Percentiles rank a stretch among this genome's conserved stretches.
phyloP scores from a whole-genome alignment of 2,113 vertebrate genomes.

The Typhlomys cinereus region DNA sequence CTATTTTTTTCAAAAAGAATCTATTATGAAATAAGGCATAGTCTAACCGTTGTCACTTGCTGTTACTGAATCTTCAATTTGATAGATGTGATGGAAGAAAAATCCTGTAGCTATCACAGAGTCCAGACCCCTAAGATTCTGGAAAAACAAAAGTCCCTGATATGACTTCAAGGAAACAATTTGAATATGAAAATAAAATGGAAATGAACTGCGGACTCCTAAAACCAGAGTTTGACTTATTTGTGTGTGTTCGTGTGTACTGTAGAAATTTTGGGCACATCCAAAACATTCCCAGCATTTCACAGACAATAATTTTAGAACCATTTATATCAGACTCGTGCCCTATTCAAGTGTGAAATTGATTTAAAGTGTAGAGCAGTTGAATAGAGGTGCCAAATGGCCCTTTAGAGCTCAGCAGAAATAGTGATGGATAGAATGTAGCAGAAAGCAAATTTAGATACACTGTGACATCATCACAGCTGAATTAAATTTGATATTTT shows the following conservation, averaged over 20 bases:
- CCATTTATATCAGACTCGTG: neutral
- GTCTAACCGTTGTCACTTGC: constrained; percentile 25
- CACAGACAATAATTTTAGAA: constrained; percentile 38
- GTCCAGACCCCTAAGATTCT: neutral
- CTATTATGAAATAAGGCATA: constrained; percentile 35
- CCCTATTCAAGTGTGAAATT: constrained; percentile 22
- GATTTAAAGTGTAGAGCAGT: constrained; percentile 22
- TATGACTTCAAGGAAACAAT: constrained; percentile 57
- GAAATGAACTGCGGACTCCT: constrained; percentile 62
- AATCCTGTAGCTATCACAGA: neutral
- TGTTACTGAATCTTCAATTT: constrained; percentile 17
- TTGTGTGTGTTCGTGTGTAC: constrained; percentile 64
- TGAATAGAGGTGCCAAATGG: constrained; percentile 36
- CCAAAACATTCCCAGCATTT: constrained; percentile 30
- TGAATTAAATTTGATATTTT: constrained; percentile 59
- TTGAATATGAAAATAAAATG: constrained; percentile 74
- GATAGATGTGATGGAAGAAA: neutral
- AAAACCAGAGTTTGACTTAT: constrained; percentile 71
- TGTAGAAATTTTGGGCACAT: constrained; percentile 9
- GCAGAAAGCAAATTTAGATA: constrained; percentile 38
- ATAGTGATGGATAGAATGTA: constrained; percentile 46
- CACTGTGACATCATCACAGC: constrained; percentile 33
- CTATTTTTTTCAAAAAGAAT: constrained; percentile 8
- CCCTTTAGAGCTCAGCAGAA: neutral
- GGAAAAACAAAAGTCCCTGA: constrained; percentile 40